phyloP scores from a whole-genome alignment of 2,888 invertebrate genomes.

The Achlya flavicornis region DNA sequence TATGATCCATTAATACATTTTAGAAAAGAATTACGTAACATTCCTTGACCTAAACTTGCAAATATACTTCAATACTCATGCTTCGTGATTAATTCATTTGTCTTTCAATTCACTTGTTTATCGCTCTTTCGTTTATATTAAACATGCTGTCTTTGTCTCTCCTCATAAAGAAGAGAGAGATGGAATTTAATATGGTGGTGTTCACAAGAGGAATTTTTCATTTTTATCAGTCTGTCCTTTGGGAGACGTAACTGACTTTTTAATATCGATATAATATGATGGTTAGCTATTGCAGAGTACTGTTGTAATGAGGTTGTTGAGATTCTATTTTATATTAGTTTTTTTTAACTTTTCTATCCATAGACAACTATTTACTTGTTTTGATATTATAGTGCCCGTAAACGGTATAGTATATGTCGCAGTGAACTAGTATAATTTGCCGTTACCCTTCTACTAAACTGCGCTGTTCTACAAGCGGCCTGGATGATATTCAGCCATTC shows the following conservation, averaged over 20 bases:
- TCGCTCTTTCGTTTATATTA: background rate
- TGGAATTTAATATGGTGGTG: background rate
- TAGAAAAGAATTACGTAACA: background rate
- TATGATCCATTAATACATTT: background rate
- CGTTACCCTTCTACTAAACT: too few relatives aligned
- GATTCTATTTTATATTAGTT: too few relatives aligned
- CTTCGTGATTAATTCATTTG: conserved; percentile 12
- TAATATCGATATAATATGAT: too few relatives aligned
- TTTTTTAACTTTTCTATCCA: too few relatives aligned
- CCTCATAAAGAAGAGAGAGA: background rate
- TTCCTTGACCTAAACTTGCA: background rate
- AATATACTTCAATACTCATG: background rate
- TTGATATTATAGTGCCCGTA: too few relatives aligned
- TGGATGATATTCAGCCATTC: too few relatives aligned
- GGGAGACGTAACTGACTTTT: background rate
- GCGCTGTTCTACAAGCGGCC: too few relatives aligned
- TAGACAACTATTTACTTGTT: too few relatives aligned
- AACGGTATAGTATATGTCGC: too few relatives aligned
- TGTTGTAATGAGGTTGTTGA: too few relatives aligned
- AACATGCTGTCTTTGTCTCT: background rate
- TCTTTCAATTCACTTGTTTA: conserved; percentile 7
- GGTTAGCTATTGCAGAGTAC: too few relatives aligned
- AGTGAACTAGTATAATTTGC: too few relatives aligned
- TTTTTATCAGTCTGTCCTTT: background rate
- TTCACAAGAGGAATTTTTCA: background rate